phyloP scores from a whole-genome alignment of 2,113 vertebrate species.

The human region DNA sequence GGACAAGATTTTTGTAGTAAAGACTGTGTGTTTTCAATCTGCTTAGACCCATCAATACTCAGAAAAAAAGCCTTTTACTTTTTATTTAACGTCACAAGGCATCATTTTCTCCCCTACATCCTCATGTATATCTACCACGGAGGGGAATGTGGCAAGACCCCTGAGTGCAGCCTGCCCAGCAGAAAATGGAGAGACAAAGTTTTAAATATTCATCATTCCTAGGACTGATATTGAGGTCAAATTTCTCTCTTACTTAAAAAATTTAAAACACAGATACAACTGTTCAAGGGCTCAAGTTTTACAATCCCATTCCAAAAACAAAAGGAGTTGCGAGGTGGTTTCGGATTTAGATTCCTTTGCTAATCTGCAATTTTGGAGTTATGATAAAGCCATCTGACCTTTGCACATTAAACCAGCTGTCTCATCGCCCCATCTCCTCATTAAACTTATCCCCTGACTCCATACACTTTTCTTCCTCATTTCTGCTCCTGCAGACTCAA shows the following conservation, averaged over 20 bases:
- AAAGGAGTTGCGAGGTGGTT: slow-evolving; percentile 28
- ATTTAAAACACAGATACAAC: slow-evolving; percentile 42
- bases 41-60: neutral
- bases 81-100: neutral
- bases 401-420: slow-evolving; percentile 38
- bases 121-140: neutral
- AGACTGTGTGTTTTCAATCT: neutral
- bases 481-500: neutral
- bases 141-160: neutral
- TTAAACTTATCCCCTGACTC: neutral
- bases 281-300: slow-evolving; percentile 61
- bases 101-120: neutral
- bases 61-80: neutral
- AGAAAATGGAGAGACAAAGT: neutral
- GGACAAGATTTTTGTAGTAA: neutral
- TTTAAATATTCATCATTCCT: slow-evolving; percentile 46
- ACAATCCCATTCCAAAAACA: slow-evolving; percentile 37
- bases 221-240: slow-evolving; percentile 19
- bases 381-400: slow-evolving; percentile 13
- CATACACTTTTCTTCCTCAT: neutral
- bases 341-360: slow-evolving; percentile 67
- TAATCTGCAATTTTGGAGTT: slow-evolving; percentile 54
- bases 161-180: neutral
- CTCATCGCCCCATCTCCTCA: neutral
- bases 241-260: slow-evolving; percentile 56